Base-by-base conservation (phyloP, 2,797 vertebrate species). In the Setipinna tenuifilis region DNA sequence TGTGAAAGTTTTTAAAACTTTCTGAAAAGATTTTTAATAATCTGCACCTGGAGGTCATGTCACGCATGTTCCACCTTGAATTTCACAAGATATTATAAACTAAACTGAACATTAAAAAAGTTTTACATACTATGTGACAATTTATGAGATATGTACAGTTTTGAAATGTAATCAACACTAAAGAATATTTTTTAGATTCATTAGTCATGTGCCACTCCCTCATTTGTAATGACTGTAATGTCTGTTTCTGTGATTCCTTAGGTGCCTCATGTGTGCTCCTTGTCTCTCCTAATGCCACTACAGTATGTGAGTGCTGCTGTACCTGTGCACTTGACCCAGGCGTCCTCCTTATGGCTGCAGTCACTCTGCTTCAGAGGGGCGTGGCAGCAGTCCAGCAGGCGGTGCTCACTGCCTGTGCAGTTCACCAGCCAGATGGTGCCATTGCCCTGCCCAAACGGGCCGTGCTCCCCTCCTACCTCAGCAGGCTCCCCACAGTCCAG, bases 351-450 rank as follows among this genome's bases (percentile, higher is more conserved):
- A 46, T 82, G 25, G n/a, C 81, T 84, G 23, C 86, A 88, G 84
- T 88, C 84, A 41, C 48, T 86, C 75, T 88, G 87, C 0, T 68
- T 57, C 28, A 85, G 87, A 71, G 85, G 83, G 50, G 85, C 82
- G 65, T 82, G 78, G 84, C 58, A 82, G 82, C 88, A 89, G 83
- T 89, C 85, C 89, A 84, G 86, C 81, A 89, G 87, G 82, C 87
- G 87, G 58, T 85, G 75, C 86, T 88, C 89, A 85, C 80, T 86
- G 82, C 88, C 89, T 84, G 71, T 87, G 82, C 89, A 90, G 50
- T 83, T 61, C 71, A 89, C 82, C 83, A 89, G 28, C 88, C 87
- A 88, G 85, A 90, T 85, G 68, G 85, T 1, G 35, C 85, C 84
- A 44, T n/a, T 12, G 46, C 78, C 89, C 58, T 54, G 19, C 44